Conservation (phyloP, 1,140 invertebrate species). For the Calliopsis andreniformis region DNA sequence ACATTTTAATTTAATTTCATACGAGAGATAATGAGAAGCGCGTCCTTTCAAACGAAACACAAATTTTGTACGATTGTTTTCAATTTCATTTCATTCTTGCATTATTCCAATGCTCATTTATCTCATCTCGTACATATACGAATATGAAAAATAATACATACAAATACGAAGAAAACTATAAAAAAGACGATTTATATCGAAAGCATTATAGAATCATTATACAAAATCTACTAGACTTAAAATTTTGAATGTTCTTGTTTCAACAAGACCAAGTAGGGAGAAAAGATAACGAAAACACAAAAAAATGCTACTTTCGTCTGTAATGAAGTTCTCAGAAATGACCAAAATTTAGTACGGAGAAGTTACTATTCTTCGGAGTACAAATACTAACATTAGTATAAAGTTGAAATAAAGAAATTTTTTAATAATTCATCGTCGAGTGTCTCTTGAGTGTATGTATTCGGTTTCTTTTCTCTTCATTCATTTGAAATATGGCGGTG, state of each 20-base stretch:
- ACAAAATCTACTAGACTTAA: too few relatives aligned
- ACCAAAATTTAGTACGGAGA: not conserved
- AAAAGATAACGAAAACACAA: not conserved
- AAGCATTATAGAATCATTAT: not conserved
- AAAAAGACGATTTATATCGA: not conserved
- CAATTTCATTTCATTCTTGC: too few relatives aligned
- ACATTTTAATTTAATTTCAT: too few relatives aligned
- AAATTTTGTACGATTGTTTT: not conserved
- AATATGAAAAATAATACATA: too few relatives aligned
- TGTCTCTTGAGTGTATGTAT: slow-evolving; percentile 19
- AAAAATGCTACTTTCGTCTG: not conserved
- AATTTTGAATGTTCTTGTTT: not conserved
- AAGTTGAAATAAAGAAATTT: not conserved
- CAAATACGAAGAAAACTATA: not conserved
- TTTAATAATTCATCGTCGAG: slow-evolving; percentile 14
- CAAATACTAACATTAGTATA: not conserved
- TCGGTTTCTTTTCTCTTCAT: slow-evolving; percentile 27
- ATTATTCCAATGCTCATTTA: too few relatives aligned
- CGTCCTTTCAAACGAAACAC: not conserved
- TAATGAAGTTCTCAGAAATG: not conserved
- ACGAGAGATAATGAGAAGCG: too few relatives aligned
- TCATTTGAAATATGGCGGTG: slow-evolving; percentile 20
- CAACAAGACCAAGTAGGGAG: not conserved
- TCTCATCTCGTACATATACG: too few relatives aligned
- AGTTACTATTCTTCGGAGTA: not conserved